Conservation (phyloP, 2,113 vertebrate species). For the Hippocampus barbouri region DNA sequence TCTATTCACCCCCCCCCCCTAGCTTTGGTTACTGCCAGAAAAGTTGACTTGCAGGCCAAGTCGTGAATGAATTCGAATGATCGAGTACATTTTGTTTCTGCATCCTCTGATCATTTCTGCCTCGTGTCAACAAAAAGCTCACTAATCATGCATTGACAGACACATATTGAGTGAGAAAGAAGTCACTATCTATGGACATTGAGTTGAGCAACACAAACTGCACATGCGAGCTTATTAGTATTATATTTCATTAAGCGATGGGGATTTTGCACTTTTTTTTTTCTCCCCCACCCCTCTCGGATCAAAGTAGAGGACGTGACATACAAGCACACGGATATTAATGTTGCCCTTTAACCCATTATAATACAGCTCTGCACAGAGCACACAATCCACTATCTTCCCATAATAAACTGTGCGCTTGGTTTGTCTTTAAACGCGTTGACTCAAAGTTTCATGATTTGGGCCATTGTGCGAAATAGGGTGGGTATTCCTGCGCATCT, state of each 20-base stretch:
- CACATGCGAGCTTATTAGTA: slow-evolving; percentile 68
- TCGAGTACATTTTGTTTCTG: slow-evolving; percentile 21
- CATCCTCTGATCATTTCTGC: slow-evolving; percentile 34
- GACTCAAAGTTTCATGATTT: slow-evolving; percentile 4
- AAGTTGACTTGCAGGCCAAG: slow-evolving; percentile 66
- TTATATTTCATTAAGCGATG: slow-evolving; percentile 38
- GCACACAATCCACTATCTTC: slow-evolving; percentile 17
- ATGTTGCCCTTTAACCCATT: slow-evolving; percentile 23
- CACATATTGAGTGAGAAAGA: slow-evolving; percentile 41
- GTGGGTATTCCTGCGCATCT: slow-evolving; percentile 7
- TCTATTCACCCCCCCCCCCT: slow-evolving; percentile 55
- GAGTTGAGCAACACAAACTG: slow-evolving; percentile 73
- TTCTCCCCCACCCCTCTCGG: not conserved
- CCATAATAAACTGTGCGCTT: slow-evolving; percentile 7
- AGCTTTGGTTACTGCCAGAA: slow-evolving; percentile 80
- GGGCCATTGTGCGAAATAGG: slow-evolving; percentile 4
- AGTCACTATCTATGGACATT: slow-evolving; percentile 62
- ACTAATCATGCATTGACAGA: slow-evolving; percentile 63
- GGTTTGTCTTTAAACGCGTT: not conserved
- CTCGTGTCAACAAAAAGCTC: slow-evolving; percentile 48
- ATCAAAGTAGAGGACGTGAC: slow-evolving; percentile 31
- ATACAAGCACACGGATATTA: slow-evolving; percentile 1
- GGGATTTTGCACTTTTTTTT: slow-evolving; percentile 22
- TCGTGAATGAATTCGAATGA: slow-evolving; percentile 24
- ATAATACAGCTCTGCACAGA: slow-evolving; percentile 34